A percentile compares a stretch with the other conserved stretches of the same genome.
Conservation (phyloP, 2,113 vertebrate genomes). For the Rhombomys opimus region DNA sequence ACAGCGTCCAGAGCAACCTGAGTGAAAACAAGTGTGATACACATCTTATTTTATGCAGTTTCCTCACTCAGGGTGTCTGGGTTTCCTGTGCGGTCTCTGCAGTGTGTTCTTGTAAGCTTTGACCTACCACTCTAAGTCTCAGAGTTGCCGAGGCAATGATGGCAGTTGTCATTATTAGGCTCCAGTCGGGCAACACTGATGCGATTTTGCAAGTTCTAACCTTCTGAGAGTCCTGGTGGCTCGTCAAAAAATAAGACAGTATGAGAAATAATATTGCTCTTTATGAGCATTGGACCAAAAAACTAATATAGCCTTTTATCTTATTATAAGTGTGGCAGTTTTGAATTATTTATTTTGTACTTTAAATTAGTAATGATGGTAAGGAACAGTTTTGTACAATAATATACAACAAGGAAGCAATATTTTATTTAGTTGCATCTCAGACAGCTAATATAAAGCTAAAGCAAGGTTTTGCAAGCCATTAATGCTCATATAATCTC, state of each 20-base stretch:
- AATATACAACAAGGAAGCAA: not conserved
- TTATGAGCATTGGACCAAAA: conserved; percentile 44
- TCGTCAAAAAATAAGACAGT: not conserved
- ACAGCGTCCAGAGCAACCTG: not conserved
- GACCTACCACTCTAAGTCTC: accelerated
- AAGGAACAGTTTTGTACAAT: not conserved
- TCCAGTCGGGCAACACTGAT: accelerated
- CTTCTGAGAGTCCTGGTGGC: not conserved
- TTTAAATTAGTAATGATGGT: conserved; percentile 35
- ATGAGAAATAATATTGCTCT: not conserved
- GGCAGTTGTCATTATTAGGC: accelerated
- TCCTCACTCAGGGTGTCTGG: not conserved
- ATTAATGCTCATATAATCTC: not conserved
- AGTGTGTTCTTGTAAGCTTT: not conserved
- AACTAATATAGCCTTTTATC: conserved; percentile 21
- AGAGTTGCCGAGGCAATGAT: accelerated
- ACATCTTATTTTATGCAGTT: not conserved
- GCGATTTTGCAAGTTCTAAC: not conserved
- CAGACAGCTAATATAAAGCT: conserved; percentile 31
- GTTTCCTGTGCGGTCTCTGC: not conserved
- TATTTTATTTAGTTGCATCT: conserved; percentile 41
- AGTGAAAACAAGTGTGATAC: not conserved
- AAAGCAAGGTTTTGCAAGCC: not conserved
- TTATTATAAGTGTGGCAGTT: not conserved
- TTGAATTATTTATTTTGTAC: conserved; percentile 24